Base-by-base conservation (phyloP, 2,113 vertebrate species). In the Manacus vitellinus region DNA sequence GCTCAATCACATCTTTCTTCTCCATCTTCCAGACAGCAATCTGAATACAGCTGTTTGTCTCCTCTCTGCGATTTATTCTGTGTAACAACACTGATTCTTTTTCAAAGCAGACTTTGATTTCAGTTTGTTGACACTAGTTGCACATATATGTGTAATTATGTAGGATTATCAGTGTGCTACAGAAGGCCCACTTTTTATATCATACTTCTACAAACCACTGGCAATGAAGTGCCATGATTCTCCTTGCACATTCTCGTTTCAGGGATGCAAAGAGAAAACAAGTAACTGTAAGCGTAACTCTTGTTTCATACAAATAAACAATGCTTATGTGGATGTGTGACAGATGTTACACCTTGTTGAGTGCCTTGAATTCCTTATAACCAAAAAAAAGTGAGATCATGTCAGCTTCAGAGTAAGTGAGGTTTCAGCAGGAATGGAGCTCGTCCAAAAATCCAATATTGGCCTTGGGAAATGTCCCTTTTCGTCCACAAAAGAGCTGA, bases 251-350 rank as follows among this genome's bases (percentile, higher is more conserved):
- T 81, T 91, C 73, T 76, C n/a, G 63, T 88, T 76, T 83, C 51
- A 58, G 76, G 56, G 44, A 76, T 83, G 75, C 62, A 96, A 91
- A 96, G 84, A 86, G 89, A 96, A 73, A 95, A 46, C 0, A 2
- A 94, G 81, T 92, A 79, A 88, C 67, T 76, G 67, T 85, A 94
- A 95, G 75, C 46, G 63, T n/a, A 79, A 52, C 82, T 81, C 72
- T 95, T 70, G 62, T 95, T 95, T 95, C 79, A 84, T 92, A 89
- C 96, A 97, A 96, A 80, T 93, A 96, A 97, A 85, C 79, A 97
- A 47, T 79, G 78, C 30, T 80, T 84, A 51, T 82, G 68, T 51
- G 75, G 47, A 94, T 92, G 82, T 88, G 44, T 73, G 93, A 46
- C 78, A 97, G 94, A 93, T 85, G 81, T 92, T 94, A 67, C 55